Percentiles rank a stretch among this genome's conserved stretches.
phyloP scores from a whole-genome alignment of 2,113 vertebrate genomes.

The Anas platyrhynchos region DNA sequence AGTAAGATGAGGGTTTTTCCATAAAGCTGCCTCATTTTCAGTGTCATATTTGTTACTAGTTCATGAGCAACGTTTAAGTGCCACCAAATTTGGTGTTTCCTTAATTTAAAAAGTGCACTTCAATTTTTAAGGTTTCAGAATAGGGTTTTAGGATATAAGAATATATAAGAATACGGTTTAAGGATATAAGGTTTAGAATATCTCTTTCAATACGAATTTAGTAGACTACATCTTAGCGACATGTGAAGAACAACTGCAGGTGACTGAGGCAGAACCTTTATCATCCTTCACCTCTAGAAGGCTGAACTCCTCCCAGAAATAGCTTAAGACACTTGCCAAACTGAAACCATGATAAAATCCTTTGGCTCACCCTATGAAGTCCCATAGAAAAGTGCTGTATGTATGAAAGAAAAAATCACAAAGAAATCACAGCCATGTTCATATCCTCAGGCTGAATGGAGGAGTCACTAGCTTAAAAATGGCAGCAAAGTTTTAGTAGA shows the following conservation, averaged over 20 bases:
- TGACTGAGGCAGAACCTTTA: not conserved
- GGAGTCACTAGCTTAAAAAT: constrained; percentile 1
- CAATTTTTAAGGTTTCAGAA: not conserved
- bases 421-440: not conserved
- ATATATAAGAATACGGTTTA: too few species aligned
- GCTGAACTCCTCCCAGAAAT: not conserved
- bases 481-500: constrained; percentile 2
- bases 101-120: not conserved
- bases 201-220: not conserved
- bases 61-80: not conserved
- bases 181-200: not conserved
- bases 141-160: too few species aligned
- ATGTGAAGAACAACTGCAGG: not conserved
- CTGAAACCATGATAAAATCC: not conserved
- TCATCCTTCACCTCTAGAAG: not conserved
- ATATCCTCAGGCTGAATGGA: not conserved
- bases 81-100: not conserved
- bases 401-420: not conserved
- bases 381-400: not conserved
- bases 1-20: not conserved
- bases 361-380: not conserved
- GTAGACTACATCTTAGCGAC: not conserved
- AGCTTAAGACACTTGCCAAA: not conserved
- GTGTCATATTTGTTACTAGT: not conserved
- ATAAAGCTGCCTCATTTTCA: not conserved